Conservation (phyloP, 2,888 invertebrate species). For the Strigamia transsilvanica region DNA sequence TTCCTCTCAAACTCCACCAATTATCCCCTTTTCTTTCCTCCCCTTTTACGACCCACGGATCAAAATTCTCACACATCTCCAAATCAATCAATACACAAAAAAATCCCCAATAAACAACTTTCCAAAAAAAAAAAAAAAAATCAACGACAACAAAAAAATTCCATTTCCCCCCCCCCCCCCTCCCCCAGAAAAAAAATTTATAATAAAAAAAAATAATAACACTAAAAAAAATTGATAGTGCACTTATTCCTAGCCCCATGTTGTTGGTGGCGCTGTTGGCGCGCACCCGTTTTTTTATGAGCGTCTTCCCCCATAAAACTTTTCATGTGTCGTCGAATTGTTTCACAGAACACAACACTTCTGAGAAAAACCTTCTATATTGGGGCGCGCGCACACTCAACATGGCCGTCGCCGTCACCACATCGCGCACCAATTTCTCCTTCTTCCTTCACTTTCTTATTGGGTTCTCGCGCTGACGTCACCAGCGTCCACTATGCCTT, state of each 20-base stretch:
- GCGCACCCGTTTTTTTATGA: constrained; percentile 10
- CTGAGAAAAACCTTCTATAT: background rate
- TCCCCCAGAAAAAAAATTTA: background rate
- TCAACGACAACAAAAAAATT: background rate
- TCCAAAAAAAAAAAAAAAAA: background rate
- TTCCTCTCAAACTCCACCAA: too few relatives aligned
- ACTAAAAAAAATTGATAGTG: background rate
- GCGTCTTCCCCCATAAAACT: constrained; percentile 10
- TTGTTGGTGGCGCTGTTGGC: background rate
- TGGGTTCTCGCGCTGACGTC: background rate
- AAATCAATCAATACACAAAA: too few relatives aligned
- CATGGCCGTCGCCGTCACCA: too few relatives aligned
- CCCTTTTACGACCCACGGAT: too few relatives aligned
- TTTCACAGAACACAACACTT: constrained; percentile 12
- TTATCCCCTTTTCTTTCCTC: too few relatives aligned
- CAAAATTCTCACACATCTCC: too few relatives aligned
- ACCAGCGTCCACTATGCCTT: constrained; percentile 4
- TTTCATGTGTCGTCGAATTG: constrained; percentile 20
- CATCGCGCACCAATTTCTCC: background rate
- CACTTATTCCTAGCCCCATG: too few relatives aligned
- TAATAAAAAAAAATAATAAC: background rate
- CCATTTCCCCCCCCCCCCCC: too few relatives aligned
- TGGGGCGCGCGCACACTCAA: too few relatives aligned
- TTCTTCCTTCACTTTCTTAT: background rate
- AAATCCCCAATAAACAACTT: too few relatives aligned